Conservation (phyloP, 2,113 vertebrate species). For the Aegotheles bennettii region DNA sequence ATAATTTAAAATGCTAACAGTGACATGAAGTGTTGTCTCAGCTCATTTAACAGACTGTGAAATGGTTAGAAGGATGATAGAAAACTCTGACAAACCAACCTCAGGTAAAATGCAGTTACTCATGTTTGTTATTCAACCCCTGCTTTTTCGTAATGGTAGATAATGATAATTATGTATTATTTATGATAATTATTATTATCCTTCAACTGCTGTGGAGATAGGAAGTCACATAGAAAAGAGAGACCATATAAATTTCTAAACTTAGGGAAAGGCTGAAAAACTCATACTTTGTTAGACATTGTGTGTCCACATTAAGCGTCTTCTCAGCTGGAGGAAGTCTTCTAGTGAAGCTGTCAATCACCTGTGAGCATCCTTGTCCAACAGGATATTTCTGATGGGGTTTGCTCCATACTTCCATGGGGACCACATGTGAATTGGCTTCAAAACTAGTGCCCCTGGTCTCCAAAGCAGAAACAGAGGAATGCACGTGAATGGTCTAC, state of each 20-base stretch:
- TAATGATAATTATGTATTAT: too few species aligned
- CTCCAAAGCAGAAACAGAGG: background rate
- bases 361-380: background rate
- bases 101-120: background rate
- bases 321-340: background rate
- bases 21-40: background rate
- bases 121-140: background rate
- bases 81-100: background rate
- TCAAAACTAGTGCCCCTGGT: background rate
- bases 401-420: background rate
- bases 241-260: background rate
- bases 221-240: background rate
- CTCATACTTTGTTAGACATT: background rate
- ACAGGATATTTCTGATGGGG: background rate
- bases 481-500: background rate
- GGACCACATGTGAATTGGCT: background rate
- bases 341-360: background rate
- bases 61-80: background rate
- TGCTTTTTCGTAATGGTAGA: background rate
- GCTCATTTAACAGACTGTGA: conserved; percentile 5
- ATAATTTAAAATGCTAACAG: conserved; percentile 22
- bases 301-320: background rate
- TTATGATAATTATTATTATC: too few species aligned
- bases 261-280: background rate
- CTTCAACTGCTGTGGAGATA: background rate